Conservation (phyloP, 2,888 invertebrate species). For the Trichopria drosophilae region DNA sequence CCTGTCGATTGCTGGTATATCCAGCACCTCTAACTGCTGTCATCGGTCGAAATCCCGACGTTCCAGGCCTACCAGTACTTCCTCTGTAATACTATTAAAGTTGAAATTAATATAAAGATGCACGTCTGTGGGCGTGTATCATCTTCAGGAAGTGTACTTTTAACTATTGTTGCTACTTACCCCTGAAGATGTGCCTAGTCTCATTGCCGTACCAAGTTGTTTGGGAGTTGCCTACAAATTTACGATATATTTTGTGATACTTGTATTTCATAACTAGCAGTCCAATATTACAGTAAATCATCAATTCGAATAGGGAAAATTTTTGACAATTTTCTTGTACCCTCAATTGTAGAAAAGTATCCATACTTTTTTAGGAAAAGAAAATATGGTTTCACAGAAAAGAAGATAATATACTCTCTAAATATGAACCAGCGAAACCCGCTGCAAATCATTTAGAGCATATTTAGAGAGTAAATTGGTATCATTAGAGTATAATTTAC, state of each 20-base stretch:
- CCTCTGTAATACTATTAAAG: slow-evolving; percentile 56
- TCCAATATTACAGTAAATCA: neutral
- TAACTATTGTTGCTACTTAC: slow-evolving; percentile 50
- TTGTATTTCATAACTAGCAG: neutral
- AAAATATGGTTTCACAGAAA: too few relatives aligned
- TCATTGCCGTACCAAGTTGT: slow-evolving; percentile 60
- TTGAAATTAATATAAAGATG: too few relatives aligned
- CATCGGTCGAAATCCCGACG: slow-evolving; percentile 73
- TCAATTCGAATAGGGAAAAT: too few relatives aligned
- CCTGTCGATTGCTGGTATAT: slow-evolving; percentile 75
- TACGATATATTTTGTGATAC: neutral
- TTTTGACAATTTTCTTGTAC: too few relatives aligned
- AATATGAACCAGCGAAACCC: too few relatives aligned
- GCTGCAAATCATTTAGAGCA: too few relatives aligned
- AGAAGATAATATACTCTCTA: too few relatives aligned
- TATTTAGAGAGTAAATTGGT: too few relatives aligned
- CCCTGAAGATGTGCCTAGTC: slow-evolving; percentile 63
- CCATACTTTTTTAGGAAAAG: too few relatives aligned
- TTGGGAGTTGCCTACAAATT: slow-evolving; percentile 56
- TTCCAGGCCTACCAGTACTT: slow-evolving; percentile 56
- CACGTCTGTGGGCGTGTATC: neutral
- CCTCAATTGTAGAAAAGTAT: too few relatives aligned
- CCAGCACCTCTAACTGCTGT: slow-evolving; percentile 97
- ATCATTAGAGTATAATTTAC: too few relatives aligned
- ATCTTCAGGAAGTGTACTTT: neutral